A percentile compares a stretch with the other conserved stretches of the same genome.
phyloP scores from a whole-genome alignment of 1,140 invertebrate species.

The Drosophila fuyamai region DNA sequence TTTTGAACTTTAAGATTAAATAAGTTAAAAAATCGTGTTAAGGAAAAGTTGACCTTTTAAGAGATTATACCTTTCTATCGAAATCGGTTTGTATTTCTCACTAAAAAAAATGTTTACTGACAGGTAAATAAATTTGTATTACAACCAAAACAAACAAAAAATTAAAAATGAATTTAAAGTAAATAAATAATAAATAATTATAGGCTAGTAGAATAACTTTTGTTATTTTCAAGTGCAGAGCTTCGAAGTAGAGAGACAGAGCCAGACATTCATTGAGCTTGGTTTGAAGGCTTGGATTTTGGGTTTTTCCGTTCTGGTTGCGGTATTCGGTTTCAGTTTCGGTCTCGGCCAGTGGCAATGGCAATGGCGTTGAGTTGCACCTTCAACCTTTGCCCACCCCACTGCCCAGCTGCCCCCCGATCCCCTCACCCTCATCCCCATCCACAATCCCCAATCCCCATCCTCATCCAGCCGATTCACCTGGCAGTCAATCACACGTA shows the following conservation, averaged over 20 bases:
- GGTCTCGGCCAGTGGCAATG: constrained; percentile 14
- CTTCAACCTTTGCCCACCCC: constrained; percentile 30
- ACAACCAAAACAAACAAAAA: not conserved
- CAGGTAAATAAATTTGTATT: too few relatives aligned
- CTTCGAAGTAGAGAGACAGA: constrained; percentile 14
- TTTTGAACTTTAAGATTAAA: too few relatives aligned
- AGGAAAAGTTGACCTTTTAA: too few relatives aligned
- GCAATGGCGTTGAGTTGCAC: constrained; percentile 30
- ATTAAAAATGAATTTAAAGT: not conserved
- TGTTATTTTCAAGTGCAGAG: constrained; percentile 3
- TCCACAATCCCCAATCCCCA: not conserved
- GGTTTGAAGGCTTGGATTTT: constrained; percentile 30
- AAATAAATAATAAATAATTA: not conserved
- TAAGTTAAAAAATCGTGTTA: too few relatives aligned
- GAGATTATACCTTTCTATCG: too few relatives aligned
- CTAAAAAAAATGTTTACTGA: too few relatives aligned
- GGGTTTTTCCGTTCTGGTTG: constrained; percentile 33
- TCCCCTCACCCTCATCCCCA: constrained; percentile 6
- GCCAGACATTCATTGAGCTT: constrained; percentile 38
- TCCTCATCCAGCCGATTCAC: constrained; percentile 5
- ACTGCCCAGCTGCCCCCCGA: not conserved
- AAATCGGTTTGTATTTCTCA: too few relatives aligned
- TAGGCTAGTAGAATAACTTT: not conserved
- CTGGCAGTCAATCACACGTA: constrained; percentile 69
- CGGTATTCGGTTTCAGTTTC: constrained; percentile 36